phyloP scores from a whole-genome alignment of 2,797 vertebrate genomes.

The Alosa sapidissima region DNA sequence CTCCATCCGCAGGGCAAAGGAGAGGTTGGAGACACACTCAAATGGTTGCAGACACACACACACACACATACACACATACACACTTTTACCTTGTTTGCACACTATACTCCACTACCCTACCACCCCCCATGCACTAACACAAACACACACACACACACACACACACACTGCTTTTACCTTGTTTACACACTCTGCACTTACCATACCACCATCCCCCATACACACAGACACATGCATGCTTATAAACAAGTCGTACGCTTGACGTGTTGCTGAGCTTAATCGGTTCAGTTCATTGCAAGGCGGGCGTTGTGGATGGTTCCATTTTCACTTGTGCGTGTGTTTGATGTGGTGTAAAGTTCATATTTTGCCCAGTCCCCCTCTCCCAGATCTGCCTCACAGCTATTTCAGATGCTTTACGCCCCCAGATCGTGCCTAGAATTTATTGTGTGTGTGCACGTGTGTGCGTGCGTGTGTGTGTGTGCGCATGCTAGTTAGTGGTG shows the following conservation, averaged over 20 bases:
- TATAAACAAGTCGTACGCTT: slow-evolving; percentile 8
- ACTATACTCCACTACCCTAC: background rate
- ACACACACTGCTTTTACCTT: background rate
- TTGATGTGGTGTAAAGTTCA: slow-evolving; percentile 15
- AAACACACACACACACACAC: slow-evolving; percentile 7
- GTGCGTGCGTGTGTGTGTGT: background rate
- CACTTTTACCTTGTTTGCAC: background rate
- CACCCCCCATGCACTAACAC: background rate
- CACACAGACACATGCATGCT: background rate
- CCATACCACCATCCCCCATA: background rate
- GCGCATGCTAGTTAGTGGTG: background rate
- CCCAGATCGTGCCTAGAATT: background rate
- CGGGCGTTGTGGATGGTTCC: background rate
- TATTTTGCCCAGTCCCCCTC: background rate
- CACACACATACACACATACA: slow-evolving; percentile 2
- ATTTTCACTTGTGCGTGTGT: slow-evolving; percentile 23
- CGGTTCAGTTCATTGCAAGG: background rate
- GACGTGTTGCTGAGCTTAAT: background rate
- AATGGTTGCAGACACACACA: slow-evolving; percentile 2
- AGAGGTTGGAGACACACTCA: background rate
- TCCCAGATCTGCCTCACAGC: background rate
- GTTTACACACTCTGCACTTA: background rate
- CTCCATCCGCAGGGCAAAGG: slow-evolving; percentile 15
- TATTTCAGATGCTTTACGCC: background rate
- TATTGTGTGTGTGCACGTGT: background rate